Evolutionary conservation across 2,113 vertebrate genomes (phyloP), one percentile per base, ranked within the genome.

Genomic region (Geococcyx californianus): DNA sequence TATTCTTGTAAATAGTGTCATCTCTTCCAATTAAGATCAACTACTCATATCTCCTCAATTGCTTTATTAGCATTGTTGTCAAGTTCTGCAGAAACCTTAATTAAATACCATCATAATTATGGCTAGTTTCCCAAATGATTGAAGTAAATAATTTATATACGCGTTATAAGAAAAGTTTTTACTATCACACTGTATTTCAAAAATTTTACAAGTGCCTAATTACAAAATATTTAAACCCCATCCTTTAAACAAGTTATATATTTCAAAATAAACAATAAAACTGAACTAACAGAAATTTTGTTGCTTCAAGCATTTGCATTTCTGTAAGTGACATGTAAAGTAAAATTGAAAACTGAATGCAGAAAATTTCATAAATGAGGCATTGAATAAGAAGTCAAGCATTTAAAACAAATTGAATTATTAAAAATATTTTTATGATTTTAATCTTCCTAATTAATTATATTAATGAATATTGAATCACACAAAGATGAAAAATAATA

Each of bases 21-120:
- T 97, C 97, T 97, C 70, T 97, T 96, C 96, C 96, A 98, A 97
- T 97, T 98, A 98, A 97, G 95, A 96, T 96, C 95, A 96, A 93
- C 95, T 59, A 76, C 88, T 96, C 77, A 42, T 88, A 94, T 90
- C 89, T 95, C 85, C 89, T 95, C 79, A 74, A 91, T 96, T 95
- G 87, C 84, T 94, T 97, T 97, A 97, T 97, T 97, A 96, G 79
- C 51, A 95, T 96, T 97, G 95, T 97, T 94, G 97, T 97, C 92
- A 96, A 95, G 84, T 96, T 97, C 84, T 91, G 73, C 47, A 93
- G 77, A 97, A 94, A 95, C 81, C 94, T 97, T 97, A 97, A 97
- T 97, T 98, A 98, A 97, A 94, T 87, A 97, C 89, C 67, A 96
- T 90, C 88, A 76, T 96, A 91, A 97, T 97, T 97, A 96, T 52